phyloP scores from a whole-genome alignment of 2,797 vertebrate genomes.

The Hyperoplus lanceolatus region DNA sequence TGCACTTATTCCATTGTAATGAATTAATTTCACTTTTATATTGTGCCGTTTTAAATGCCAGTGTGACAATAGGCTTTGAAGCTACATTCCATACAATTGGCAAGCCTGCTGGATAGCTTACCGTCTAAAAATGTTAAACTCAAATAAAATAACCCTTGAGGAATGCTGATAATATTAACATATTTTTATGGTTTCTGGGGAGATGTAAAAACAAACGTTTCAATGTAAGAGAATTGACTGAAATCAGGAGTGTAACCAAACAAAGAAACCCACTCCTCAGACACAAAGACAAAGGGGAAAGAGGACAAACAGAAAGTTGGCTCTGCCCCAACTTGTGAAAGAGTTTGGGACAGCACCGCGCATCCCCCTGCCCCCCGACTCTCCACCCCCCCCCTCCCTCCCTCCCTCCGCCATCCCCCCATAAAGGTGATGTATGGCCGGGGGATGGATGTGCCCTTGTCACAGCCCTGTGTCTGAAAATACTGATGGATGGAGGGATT shows the following conservation, averaged over 20 bases:
- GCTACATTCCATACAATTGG: neutral
- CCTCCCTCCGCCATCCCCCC: slow-evolving; percentile 14
- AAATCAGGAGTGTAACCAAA: neutral
- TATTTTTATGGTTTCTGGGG: neutral
- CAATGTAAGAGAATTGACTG: neutral
- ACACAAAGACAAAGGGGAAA: slow-evolving; percentile 62
- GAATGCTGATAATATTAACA: neutral
- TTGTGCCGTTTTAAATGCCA: neutral
- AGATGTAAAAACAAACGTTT: neutral
- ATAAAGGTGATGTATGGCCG: slow-evolving; percentile 83
- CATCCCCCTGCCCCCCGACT: slow-evolving; percentile 4
- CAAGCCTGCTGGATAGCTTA: neutral
- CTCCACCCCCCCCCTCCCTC: slow-evolving; percentile 19
- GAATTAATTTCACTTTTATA: neutral
- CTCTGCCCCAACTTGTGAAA: slow-evolving; percentile 76
- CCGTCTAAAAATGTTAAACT: neutral
- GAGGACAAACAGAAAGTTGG: slow-evolving; percentile 69
- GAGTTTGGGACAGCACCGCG: slow-evolving; percentile 76
- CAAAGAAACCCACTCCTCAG: slow-evolving; percentile 49
- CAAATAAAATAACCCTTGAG: neutral
- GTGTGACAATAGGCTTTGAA: neutral
- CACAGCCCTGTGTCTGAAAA: slow-evolving; percentile 81
- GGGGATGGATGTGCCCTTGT: slow-evolving; percentile 86
- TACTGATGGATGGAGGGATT: slow-evolving; percentile 83
- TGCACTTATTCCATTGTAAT: neutral